Evolutionary conservation across 2,113 vertebrate species (phyloP), one percentile per base, ranked within the genome.

Genomic region (Stegastes partitus): DNA sequence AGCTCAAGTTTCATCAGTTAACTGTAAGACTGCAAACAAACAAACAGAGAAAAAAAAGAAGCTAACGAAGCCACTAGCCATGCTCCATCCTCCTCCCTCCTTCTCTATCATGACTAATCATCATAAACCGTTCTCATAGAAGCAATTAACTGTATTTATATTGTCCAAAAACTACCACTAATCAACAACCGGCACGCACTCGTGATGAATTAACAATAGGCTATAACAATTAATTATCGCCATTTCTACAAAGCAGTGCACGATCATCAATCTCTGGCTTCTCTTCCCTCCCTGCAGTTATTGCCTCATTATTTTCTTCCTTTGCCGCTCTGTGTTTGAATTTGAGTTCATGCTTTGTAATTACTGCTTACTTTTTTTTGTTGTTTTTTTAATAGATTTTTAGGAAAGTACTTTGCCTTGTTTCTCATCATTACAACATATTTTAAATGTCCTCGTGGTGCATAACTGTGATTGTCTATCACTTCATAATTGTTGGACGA

Each of bases 141-240:
- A 39, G 11, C 39, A 34, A 45, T 59, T 74, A 14, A 18, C 49
- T 44, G 19, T 61, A 57, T 57, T 66, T 8, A 28, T 51, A 70
- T 55, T 47, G 49, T 55, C 59, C 58, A 19, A 45, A 59, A 68
- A 34, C 11, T 19, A 19, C 28, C 22, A 34, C n/a, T 44, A 5
- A 75, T 67, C 3, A 45, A 45, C 47, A 50, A 50, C 39, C 31
- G 51, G 16, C 28, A 50, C 26, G 28, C 42, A 47, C 10, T 23
- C 1, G 25, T 37, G 11, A 76, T 50, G 16, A 73, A 73, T 56
- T 56, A 51, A 28, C 39, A 44, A 19, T 8, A 39, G 11, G 12
- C 22, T 11, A 31, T 6, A 44, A 53, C 45, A 37, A 57, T 68
- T 23, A 37, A 61, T 59, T 22, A 51, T 47, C 42, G 51, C 44